Evolutionary conservation across 53 echinoderm and acorn worm genomes (phyloP).

Genomic region (Paracentrotus lividus): DNA sequence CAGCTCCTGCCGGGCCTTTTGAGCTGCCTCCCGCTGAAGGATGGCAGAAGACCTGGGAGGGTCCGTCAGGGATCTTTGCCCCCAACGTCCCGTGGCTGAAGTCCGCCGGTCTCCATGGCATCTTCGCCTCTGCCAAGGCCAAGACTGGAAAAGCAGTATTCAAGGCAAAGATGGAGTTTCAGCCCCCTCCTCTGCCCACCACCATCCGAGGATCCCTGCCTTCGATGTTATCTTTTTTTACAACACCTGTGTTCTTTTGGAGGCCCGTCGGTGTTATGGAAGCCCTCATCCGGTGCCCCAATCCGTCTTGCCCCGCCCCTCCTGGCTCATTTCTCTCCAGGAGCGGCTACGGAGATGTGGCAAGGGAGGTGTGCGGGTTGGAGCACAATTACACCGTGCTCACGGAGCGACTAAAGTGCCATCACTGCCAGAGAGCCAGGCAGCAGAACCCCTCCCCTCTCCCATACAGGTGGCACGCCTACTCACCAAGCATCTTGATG

Average conservation of each 20-base stretch:
- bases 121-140: constrained; percentile 62
- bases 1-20: too few species aligned
- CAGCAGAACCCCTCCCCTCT: neutral
- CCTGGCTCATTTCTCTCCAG: constrained; percentile 60
- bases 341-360: constrained; percentile 61
- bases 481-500: neutral
- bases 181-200: constrained; percentile 74
- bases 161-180: constrained; percentile 73
- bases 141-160: neutral
- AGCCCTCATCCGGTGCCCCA: constrained; percentile 69
- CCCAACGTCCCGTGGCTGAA: constrained; percentile 77
- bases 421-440: neutral
- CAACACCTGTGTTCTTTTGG: constrained; percentile 75
- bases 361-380: constrained; percentile 2
- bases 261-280: constrained; percentile 77
- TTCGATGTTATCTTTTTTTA: constrained; percentile 71
- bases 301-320: constrained; percentile 64
- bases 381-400: neutral
- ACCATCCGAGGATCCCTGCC: constrained; percentile 55
- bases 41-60: constrained; percentile 82
- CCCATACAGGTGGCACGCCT: constrained; percentile 31
- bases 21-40: constrained; percentile 36
- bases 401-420: neutral
- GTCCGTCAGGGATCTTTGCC: constrained; percentile 58
- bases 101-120: constrained; percentile 73